A percentile compares a stretch with the other conserved stretches of the same genome.
Evolutionary conservation across 2,888 invertebrate genomes (phyloP).

Genomic region (Choristoneura rosaceana): DNA sequence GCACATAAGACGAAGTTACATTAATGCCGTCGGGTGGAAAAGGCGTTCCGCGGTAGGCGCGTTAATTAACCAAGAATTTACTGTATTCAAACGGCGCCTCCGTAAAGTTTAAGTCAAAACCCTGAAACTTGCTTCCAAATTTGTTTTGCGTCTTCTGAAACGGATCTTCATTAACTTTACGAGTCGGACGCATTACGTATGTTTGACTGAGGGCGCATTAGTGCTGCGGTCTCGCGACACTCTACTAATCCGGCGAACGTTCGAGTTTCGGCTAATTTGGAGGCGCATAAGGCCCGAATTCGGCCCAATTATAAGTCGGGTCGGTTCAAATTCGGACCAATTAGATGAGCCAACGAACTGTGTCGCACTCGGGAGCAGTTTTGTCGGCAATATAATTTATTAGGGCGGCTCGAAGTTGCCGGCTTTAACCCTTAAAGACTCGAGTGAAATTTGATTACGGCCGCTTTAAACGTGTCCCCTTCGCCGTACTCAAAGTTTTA

Average conservation of each 20-base stretch:
- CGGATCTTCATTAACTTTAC: conserved; percentile 77
- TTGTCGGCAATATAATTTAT: conserved; percentile 85
- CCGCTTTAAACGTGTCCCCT: conserved; percentile 79
- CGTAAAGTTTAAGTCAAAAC: conserved; percentile 71
- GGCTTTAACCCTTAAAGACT: conserved; percentile 84
- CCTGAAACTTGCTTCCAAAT: conserved; percentile 72
- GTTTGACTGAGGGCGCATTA: conserved; percentile 74
- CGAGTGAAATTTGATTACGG: conserved; percentile 83
- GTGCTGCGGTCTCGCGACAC: conserved; percentile 66
- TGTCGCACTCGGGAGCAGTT: conserved; percentile 83
- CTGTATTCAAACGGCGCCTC: conserved; percentile 71
- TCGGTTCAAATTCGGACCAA: conserved; percentile 82
- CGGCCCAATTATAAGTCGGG: conserved; percentile 80
- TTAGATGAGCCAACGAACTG: conserved; percentile 85
- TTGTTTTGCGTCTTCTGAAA: conserved; percentile 69
- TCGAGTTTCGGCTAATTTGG: conserved; percentile 79
- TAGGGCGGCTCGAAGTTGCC: conserved; percentile 82
- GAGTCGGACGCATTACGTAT: conserved; percentile 75
- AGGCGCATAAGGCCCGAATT: conserved; percentile 73
- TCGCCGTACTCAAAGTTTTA: conserved; percentile 72
- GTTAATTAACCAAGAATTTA: conserved; percentile 80
- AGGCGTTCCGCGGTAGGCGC: conserved; percentile 56
- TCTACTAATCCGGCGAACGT: conserved; percentile 70
- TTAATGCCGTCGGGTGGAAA: conserved; percentile 46
- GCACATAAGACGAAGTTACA: conserved; percentile 58